Evolutionary conservation across 2,113 vertebrate genomes (phyloP), one percentile per base, ranked within the genome.

Genomic region (Herpetotheres cachinnans): DNA sequence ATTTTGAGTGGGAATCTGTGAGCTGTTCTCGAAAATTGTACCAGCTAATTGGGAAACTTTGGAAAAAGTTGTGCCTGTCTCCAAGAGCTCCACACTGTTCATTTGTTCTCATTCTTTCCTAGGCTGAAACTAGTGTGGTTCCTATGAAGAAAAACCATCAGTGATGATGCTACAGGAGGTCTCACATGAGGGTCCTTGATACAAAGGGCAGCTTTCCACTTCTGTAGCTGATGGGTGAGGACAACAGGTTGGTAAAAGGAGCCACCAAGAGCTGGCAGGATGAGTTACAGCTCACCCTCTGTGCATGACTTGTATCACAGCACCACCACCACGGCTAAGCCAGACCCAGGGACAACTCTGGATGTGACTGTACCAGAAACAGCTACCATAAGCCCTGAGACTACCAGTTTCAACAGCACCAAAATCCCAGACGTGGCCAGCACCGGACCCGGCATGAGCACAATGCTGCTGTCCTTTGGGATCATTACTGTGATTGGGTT

Each of bases 401-500:
- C 98, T 63, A 98, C 99, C 71, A 98, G 97, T 94, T 98, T 99
- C 97, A 99, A 99, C 81, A 97, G 98, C 97, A 99, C 99, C 56
- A 97, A 98, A 66, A 97, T 98, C 65, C 98, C 99, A 24, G 98
- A 99, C 30, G 82, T 97, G 40, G 91, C 97, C 40, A 97, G 95
- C 13, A 96, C 98, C 40, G 95, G 98, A 14, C 92, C 99, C 0
- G 88, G 98, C 21, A 97, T 99, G 98, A 98, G 99, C 90, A 99
- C 99, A 88, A 98, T 99, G 98, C 98, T 99, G 18, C 97, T 99
- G 22, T 99, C 99, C 47, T 99, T 99, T 59, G 99, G 99, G 73
- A 99, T 99, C 97, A 98, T 99, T 98, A 99, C 99, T 29, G 98
- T 99, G 93, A 99, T 99, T 59, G 99, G 99, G 32, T 96, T 99